Percentiles rank a stretch among this genome's conserved stretches.
phyloP scores from a whole-genome alignment of 2,797 vertebrate genomes.

The Silurus lanzhouensis region DNA sequence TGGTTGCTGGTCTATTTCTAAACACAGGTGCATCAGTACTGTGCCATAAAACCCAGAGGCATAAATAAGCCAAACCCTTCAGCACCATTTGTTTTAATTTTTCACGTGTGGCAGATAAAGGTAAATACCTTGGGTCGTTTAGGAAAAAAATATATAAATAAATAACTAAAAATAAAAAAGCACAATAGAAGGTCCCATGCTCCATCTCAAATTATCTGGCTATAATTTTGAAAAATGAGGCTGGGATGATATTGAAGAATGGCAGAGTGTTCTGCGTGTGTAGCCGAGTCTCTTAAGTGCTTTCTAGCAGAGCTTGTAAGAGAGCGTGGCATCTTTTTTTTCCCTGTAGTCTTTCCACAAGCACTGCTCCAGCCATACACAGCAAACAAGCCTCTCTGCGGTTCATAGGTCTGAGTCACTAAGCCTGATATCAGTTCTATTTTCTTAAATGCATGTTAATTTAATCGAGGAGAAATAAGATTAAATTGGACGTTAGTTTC shows the following conservation, averaged over 20 bases:
- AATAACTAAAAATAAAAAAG: neutral
- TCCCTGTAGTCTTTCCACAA: neutral
- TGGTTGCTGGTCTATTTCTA: neutral
- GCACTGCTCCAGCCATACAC: neutral
- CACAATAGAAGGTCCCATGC: constrained; percentile 39
- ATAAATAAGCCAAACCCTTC: constrained; percentile 18
- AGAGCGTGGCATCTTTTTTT: neutral
- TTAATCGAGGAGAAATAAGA: constrained; percentile 34
- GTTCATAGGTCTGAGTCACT: constrained; percentile 5
- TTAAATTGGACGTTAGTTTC: constrained; percentile 22
- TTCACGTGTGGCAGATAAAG: constrained; percentile 20
- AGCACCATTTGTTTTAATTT: constrained; percentile 41
- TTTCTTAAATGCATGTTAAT: constrained; percentile 12
- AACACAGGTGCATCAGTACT: constrained; percentile 1
- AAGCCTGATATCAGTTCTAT: constrained; percentile 4
- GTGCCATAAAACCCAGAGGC: neutral
- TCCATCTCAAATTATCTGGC: constrained; percentile 33
- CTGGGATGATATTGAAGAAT: constrained; percentile 37
- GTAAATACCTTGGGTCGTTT: constrained; percentile 6
- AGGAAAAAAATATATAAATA: neutral
- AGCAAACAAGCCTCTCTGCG: neutral
- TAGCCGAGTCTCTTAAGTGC: constrained; percentile 40
- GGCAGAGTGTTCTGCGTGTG: neutral
- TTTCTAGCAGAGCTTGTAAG: constrained; percentile 18
- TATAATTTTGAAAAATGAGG: constrained; percentile 34